Evolutionary conservation across 2,888 invertebrate species (phyloP), one percentile per base, ranked within the genome.

Genomic region (Brachylomia viminalis): DNA sequence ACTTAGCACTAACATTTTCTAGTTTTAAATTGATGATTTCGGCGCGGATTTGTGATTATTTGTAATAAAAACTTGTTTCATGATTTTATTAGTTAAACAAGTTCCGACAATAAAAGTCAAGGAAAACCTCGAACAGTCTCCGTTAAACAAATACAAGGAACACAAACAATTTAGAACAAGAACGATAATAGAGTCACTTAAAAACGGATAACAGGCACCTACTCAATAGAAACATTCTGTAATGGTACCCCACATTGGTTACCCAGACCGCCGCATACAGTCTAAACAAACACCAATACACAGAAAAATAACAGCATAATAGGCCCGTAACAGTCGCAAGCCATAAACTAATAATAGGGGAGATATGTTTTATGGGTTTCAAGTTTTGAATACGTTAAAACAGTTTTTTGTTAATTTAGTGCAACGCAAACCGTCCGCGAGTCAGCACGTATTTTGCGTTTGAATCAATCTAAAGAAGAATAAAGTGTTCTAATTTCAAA

Each of bases 311-410:
- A 92, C 93, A 92, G 91, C 92, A 96, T 96, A 96, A 96, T 95
- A 94, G 95, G 93, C 91, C 92, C 89, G 92, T 92, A 95, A 95
- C 95, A 95, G 95, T 95, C 95, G 93, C 94, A 93, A 92, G 89
- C 94, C 94, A 95, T 96, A 96, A 95, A 96, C 96, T 96, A 96
- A 96, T 96, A 96, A 96, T 96, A 95, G 96, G 96, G 96, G 96
- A 96, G 95, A 90, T 94, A 95, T 96, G 95, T 95, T 96, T 96
- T 96, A 96, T 96, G 95, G 93, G 91, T 93, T 94, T 93, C 94
- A 91, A 94, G 94, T 95, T 96, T 94, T 95, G 95, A 95, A 96
- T 96, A 94, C 94, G 93, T 90, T 92, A 90, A 90, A 90, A 86
- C 84, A 81, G 82, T 93, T 95, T 95, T 96, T 95, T 94, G 92